Percentiles rank a stretch among this genome's conserved stretches.
Conservation (phyloP, 1,140 invertebrate genomes). For the Drosophila quadrilineata region DNA sequence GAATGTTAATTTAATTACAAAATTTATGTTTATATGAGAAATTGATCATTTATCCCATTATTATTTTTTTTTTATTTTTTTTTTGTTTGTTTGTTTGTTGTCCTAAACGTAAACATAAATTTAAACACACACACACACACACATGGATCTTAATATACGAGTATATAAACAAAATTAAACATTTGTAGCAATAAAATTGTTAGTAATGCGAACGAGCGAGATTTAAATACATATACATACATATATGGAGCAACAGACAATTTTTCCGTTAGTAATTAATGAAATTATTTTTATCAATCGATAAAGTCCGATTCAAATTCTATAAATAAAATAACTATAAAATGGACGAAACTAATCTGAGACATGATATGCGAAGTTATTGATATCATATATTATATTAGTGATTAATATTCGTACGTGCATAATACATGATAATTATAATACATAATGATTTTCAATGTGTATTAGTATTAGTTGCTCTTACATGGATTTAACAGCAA, state of each 20-base stretch:
- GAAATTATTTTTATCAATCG: constrained; percentile 27
- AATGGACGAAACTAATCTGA: constrained; percentile 13
- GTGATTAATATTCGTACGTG: too few relatives aligned
- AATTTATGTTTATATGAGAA: constrained; percentile 54
- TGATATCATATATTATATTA: constrained; percentile 17
- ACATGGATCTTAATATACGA: constrained; percentile 29
- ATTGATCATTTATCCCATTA: too few relatives aligned
- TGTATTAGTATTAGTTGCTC: constrained; percentile 51
- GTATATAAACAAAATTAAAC: constrained; percentile 25
- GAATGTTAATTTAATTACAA: constrained; percentile 71
- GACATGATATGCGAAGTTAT: constrained; percentile 14
- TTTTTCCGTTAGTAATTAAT: constrained; percentile 43
- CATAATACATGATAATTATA: constrained; percentile 26
- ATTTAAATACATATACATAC: constrained; percentile 3
- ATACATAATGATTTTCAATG: constrained; percentile 32
- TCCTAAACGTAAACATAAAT: constrained; percentile 27
- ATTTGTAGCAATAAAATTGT: constrained; percentile 53
- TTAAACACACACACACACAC: constrained; percentile 12
- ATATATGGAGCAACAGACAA: constrained; percentile 2
- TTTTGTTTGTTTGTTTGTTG: constrained; percentile 41
- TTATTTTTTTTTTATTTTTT: too few relatives aligned
- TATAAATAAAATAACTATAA: constrained; percentile 2
- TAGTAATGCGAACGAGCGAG: constrained; percentile 35
- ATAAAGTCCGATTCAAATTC: constrained; percentile 12
- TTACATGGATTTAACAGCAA: constrained; percentile 29